Base-by-base conservation (phyloP, 2,888 invertebrate genomes). In the Netelia inedita region DNA sequence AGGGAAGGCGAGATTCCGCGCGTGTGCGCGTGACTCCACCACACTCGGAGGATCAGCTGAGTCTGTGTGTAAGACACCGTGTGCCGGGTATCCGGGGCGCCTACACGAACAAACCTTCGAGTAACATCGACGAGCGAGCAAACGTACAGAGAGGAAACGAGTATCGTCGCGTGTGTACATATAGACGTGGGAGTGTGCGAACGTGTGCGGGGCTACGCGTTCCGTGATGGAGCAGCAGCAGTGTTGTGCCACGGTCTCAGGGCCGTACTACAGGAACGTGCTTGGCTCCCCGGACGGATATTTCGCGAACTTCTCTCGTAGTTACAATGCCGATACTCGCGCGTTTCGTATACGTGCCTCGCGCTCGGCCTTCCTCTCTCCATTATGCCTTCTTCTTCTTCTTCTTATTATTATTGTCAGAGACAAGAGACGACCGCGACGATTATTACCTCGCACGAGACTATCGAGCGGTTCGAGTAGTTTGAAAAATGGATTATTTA, bases 181-280 rank as follows among this genome's bases (percentile, higher is more conserved):
- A 41, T 28, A 41, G 11, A 46, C 21, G 57, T 23, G 69, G 10
- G 50, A 16, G 66, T 59, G 53, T 63, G 63, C 53, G 81, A 69
- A 75, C 46, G 68, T 83, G 74, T 72, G 50, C 59, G 72, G 28
- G 68, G 73, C 14, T 14, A 19, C 35, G 74, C 66, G 78, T 73
- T 35, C 35, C 35, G 71, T 59, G 81, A 73, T 72, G 78, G 74
- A 28, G 19, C 46, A 43, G 68, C 69, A 65, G 8, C 61, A 69
- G 83, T 72, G 76, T 87, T 76, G 74, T 82, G 74, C 75, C 81
- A 76, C 82, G 87, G 28, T 72, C 82, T 82, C 89, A 89, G 90
- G 88, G 87, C 82, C 90, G 89, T 87, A 43, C 9, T 9, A 78
- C n/a, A 50, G 19, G 28, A 28, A 75, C 80, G 78, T 84, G 80